Base-by-base conservation (phyloP, 2,113 vertebrate species). In the Castor canadensis region DNA sequence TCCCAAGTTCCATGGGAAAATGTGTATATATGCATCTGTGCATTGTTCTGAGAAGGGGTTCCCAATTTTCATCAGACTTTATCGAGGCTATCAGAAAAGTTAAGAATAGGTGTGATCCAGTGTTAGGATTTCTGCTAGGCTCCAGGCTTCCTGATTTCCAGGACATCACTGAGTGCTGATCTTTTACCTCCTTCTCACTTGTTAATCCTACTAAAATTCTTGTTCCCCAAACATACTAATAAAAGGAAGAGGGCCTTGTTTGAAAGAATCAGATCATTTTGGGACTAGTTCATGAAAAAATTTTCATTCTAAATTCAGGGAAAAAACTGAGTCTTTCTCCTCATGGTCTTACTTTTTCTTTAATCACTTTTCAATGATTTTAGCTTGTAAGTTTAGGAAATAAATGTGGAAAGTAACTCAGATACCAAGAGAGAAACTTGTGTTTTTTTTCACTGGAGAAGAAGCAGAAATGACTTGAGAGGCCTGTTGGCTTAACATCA, bases 181-280 rank as follows among this genome's bases (percentile, higher is more conserved):
- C 19, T 30, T 93, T 9, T 88, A 38, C 11, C 20, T 89, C 24
- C 38, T 60, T 47, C 17, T 54, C 22, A 72, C 52, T 87, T 91
- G 66, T 91, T 96, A 91, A 77, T 87, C 32, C 40, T 72, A 1
- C 40, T 72, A 83, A 90, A 38, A 20, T 89, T 72, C 43, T 89
- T 83, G 5, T 72, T 24, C 30, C n/a, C 28, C 4, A 89, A 22
- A 85, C 19, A 69, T 38, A 49, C 40, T 87, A 82, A 64, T 89
- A 60, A 92, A 67, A 69, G 38, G 45, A 84, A 83, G 28, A 66
- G 20, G 1, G 26, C 19, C 16, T 56, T 88, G 24, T 79, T n/a
- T 89, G 86, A 73, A n/a, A 95, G 58, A 67, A 86, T 64, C 75
- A 93, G 87, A 62, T 87, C 20, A 43, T 84, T 93, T 84, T 32